Percentiles rank a stretch among this genome's conserved stretches.
phyloP scores from a whole-genome alignment of 2,113 vertebrate species.

The Bubo bubo region DNA sequence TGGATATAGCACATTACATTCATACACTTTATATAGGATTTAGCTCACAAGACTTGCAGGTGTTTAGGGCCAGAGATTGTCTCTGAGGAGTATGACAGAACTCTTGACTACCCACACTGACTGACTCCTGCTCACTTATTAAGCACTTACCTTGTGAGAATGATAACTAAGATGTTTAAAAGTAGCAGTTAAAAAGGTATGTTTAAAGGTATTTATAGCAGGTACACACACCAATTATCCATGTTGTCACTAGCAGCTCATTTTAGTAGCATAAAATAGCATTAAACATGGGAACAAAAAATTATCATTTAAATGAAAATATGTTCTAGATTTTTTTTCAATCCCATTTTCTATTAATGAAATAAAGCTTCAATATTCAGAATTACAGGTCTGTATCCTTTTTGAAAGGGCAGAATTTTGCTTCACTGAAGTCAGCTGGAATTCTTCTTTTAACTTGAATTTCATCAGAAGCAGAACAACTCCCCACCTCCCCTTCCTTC shows the following conservation, averaged over 20 bases:
- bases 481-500: accelerated
- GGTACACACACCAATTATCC: not conserved
- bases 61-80: not conserved
- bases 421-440: not conserved
- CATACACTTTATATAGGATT: not conserved
- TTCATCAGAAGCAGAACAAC: not conserved
- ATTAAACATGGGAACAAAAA: not conserved
- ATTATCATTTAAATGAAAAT: not conserved
- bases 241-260: not conserved
- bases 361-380: not conserved
- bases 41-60: not conserved
- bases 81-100: not conserved
- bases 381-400: not conserved
- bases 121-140: not conserved
- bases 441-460: not conserved
- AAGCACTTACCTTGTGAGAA: not conserved
- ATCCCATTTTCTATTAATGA: not conserved
- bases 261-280: not conserved
- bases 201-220: not conserved
- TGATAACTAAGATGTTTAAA: not conserved
- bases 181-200: not conserved
- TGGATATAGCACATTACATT: not conserved
- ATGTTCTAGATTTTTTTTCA: not conserved
- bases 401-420: not conserved
- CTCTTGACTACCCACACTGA: not conserved